Conservation (phyloP, 2,888 invertebrate species). For the Oxyteleia sp. region DNA sequence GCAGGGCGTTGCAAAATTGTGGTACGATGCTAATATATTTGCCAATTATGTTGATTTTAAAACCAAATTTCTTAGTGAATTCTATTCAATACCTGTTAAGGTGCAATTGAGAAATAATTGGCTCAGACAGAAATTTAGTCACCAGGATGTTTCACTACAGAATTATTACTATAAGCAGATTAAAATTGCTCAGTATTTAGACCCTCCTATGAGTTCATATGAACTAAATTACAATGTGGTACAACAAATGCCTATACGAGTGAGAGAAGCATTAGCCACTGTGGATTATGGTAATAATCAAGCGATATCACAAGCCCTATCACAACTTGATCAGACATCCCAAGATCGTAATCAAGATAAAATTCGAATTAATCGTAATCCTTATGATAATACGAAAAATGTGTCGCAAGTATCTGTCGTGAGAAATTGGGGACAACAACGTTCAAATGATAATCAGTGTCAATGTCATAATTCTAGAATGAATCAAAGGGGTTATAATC, state of each 20-base stretch:
- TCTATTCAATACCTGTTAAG: conserved; percentile 35
- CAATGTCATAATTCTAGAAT: too few species aligned
- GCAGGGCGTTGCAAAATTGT: conserved; percentile 22
- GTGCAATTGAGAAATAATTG: conserved; percentile 34
- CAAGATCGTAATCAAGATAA: too few species aligned
- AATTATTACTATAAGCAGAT: conserved; percentile 21
- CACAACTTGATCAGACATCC: too few species aligned
- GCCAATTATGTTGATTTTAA: conserved; percentile 24
- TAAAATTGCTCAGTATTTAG: conserved; percentile 18
- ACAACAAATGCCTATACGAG: conserved; percentile 12
- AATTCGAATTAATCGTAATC: too few species aligned
- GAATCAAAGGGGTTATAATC: too few species aligned
- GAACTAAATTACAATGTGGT: conserved; percentile 21
- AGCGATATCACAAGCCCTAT: too few species aligned
- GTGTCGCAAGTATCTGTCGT: too few species aligned
- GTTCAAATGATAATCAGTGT: too few species aligned
- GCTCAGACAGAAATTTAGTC: not conserved
- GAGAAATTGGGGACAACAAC: too few species aligned
- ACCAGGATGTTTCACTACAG: not conserved
- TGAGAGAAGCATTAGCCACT: conserved; percentile 4
- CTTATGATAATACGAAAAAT: too few species aligned
- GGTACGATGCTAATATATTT: conserved; percentile 23
- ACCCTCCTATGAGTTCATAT: not conserved
- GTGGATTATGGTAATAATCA: too few species aligned
- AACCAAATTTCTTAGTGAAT: conserved; percentile 31